Base-by-base conservation (phyloP, 2,113 vertebrate species). In the Calidris pygmaea region DNA sequence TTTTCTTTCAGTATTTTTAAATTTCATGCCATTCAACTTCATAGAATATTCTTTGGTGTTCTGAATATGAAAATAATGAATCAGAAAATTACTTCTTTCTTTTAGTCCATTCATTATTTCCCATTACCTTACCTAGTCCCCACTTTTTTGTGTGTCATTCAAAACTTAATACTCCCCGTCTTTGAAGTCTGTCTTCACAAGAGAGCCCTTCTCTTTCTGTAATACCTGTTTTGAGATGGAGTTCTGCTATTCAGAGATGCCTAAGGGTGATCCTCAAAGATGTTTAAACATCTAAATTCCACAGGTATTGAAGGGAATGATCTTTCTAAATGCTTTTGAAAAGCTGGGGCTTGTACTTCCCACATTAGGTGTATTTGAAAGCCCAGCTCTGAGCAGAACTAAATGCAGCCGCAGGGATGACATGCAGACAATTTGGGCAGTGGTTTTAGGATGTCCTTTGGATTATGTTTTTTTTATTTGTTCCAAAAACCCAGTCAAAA, bases 261-360 rank as follows among this genome's bases (percentile, higher is more conserved):
- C 93, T 89, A 85, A 85, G 76, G 89, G 81, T 93, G 87, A 89
- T 78, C 62, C 89, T 91, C 68, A 86, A 77, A 93, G 86, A 83
- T 70, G 34, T 79, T 95, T 85, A 79, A 91, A 79, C 77, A 67
- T 37, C 60, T 45, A 47, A 92, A 88, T 92, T 93, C 96, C 79
- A 67, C 80, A 55, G 80, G 74, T 92, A 89, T 89, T 80, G 83
- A 70, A 78, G 83, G 55, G 41, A 96, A 90, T 47, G 63, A 75
- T 35, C n/a, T 67, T 86, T 63, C 47, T 81, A 86, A 93, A 86
- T 37, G 79, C 72, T 92, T 92, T 55, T 77, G 86, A 84, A 95
- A 80, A 90, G 86, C 83, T 55, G 23, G 37, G 91, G 52, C 93
- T 96, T 90, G 76, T 59, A 14, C 22, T 71, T 91, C 68, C 66